These are phyloP conservation scores for Agrochola circellaris DNA, from an alignment of 2,888 invertebrate species.

Conservation along the genomic window DNA sequence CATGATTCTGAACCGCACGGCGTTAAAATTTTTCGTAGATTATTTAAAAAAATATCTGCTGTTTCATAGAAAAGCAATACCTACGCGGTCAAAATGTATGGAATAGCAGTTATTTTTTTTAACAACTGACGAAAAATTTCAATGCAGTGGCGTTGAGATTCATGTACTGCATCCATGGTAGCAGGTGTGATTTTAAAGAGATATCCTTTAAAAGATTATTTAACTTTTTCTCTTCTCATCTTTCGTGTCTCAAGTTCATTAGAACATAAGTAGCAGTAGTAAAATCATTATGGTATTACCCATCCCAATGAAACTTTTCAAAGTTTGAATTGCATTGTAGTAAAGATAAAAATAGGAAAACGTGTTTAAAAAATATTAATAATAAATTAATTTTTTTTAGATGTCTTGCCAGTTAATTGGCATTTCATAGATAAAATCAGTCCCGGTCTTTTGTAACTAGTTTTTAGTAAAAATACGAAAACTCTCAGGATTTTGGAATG, in stretches of 20 bases:
- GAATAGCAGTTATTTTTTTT: too few species aligned
- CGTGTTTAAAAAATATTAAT: neutral
- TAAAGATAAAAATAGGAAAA: neutral
- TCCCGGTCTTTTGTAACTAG: neutral
- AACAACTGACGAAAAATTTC: too few species aligned
- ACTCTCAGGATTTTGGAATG: neutral
- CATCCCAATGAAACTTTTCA: neutral
- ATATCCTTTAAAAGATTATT: neutral
- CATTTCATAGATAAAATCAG: neutral
- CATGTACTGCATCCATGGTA: too few species aligned
- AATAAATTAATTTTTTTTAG: neutral
- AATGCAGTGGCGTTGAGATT: too few species aligned
- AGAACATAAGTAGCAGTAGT: neutral
- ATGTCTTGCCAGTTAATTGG: conserved; percentile 2
- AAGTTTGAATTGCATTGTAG: neutral
- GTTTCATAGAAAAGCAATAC: too few species aligned
- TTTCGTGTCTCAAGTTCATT: neutral
- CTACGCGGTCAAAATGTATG: too few species aligned
- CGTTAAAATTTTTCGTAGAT: too few species aligned
- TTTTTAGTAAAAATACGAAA: neutral
- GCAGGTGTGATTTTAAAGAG: too few species aligned
- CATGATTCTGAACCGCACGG: too few species aligned
- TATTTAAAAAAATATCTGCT: too few species aligned
- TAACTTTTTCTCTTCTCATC: too few species aligned
- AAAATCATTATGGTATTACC: neutral